Evolutionary conservation across 2,797 vertebrate species (phyloP).

Genomic region (Bradypodion pumilum): DNA sequence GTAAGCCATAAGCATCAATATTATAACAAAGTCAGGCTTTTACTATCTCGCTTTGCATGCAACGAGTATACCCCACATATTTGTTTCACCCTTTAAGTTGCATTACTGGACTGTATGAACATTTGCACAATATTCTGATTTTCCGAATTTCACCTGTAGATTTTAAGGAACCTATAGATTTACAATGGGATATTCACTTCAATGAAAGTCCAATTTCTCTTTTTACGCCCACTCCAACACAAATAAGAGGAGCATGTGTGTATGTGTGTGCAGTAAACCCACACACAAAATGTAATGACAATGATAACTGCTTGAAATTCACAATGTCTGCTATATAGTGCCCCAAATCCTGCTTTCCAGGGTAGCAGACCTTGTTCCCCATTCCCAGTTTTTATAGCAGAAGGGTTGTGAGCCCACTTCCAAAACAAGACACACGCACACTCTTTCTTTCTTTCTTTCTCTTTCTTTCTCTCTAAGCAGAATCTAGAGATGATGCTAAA

Average conservation of each 20-base stretch:
- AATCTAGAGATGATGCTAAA: conserved; percentile 13
- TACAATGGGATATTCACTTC: background rate
- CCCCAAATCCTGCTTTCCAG: background rate
- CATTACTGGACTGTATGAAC: no score
- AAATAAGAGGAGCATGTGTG: no score
- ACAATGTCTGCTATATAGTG: background rate
- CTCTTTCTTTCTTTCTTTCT: no score
- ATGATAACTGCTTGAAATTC: background rate
- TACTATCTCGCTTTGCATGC: no score
- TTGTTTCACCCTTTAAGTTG: no score
- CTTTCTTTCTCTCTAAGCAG: background rate
- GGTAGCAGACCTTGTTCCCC: background rate
- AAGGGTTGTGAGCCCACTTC: background rate
- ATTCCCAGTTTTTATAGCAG: background rate
- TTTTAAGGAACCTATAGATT: background rate
- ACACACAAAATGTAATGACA: background rate
- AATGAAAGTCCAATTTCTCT: background rate
- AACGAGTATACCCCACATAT: no score
- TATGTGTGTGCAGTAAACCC: background rate
- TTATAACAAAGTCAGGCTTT: no score
- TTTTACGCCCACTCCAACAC: background rate
- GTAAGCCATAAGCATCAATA: no score
- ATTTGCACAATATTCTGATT: no score
- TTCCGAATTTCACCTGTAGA: no score
- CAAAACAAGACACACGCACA: rapidly evolving